Conservation (phyloP, 2,888 invertebrate species). For the Nipponacmea schrenckii region DNA sequence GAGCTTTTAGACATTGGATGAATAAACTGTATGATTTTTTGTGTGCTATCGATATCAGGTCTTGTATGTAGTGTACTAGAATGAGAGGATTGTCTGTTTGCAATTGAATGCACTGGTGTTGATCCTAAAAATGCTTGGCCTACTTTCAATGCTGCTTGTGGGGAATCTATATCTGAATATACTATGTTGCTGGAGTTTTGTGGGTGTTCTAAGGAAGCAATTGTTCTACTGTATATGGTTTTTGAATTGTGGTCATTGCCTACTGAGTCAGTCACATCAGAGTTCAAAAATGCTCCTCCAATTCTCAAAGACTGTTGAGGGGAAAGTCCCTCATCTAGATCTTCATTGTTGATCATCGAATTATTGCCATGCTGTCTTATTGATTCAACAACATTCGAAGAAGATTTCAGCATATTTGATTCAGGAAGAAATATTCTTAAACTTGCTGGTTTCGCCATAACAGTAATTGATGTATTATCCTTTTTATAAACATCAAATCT, state of each 20-base stretch:
- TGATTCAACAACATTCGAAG: not conserved
- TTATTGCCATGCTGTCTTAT: not conserved
- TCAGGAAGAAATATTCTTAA: not conserved
- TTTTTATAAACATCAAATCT: not conserved
- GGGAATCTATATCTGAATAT: not conserved
- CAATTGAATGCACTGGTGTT: too few relatives aligned
- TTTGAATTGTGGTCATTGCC: not conserved
- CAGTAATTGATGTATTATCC: not conserved
- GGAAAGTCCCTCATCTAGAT: not conserved
- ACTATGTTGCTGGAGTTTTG: not conserved
- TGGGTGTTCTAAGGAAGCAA: not conserved
- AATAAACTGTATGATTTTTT: too few relatives aligned
- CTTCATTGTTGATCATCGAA: not conserved
- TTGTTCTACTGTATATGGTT: not conserved
- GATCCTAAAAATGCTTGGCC: not conserved
- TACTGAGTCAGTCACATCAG: not conserved
- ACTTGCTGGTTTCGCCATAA: not conserved
- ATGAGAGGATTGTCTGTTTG: too few relatives aligned
- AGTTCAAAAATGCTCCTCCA: not conserved
- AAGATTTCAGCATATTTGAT: not conserved
- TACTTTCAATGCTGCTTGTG: not conserved
- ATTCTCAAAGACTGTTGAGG: not conserved
- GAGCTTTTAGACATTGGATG: too few relatives aligned
- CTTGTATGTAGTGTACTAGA: too few relatives aligned
- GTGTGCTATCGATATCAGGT: too few relatives aligned